These are phyloP conservation scores for Goniozus legneri DNA, from an alignment of 1,140 invertebrate genomes.

Conservation along the genomic window DNA sequence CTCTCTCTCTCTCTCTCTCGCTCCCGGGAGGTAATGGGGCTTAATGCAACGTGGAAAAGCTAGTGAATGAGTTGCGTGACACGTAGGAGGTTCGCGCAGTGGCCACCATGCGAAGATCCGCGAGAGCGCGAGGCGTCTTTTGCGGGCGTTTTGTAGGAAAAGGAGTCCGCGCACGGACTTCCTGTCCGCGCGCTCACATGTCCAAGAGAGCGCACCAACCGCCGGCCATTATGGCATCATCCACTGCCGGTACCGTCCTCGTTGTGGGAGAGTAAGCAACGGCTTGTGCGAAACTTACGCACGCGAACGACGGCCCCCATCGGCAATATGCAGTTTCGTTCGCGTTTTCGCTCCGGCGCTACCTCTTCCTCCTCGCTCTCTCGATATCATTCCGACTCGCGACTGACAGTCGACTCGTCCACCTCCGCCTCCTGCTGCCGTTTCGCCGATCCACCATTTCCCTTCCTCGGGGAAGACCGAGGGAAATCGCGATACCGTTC, in stretches of 20 bases:
- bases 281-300: too few species aligned
- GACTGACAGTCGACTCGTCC: constrained; percentile 4
- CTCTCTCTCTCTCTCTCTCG: too few species aligned
- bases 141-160: constrained; percentile 25
- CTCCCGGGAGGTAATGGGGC: constrained; percentile 16
- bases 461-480: too few species aligned
- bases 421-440: background rate
- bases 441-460: constrained; percentile 14
- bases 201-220: too few species aligned
- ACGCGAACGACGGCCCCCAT: too few species aligned
- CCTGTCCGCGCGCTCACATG: constrained; percentile 48
- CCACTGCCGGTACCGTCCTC: constrained; percentile 43
- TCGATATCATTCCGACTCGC: too few species aligned
- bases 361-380: constrained; percentile 18
- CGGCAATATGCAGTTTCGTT: too few species aligned
- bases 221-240: constrained; percentile 53
- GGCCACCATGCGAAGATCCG: constrained; percentile 54
- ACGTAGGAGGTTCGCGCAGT: constrained; percentile 48
- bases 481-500: too few species aligned
- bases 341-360: background rate
- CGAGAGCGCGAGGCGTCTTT: constrained; percentile 34
- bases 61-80: constrained; percentile 51
- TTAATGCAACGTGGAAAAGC: constrained; percentile 39
- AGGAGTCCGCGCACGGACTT: too few species aligned
- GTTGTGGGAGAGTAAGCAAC: constrained; percentile 56